A percentile compares a stretch with the other conserved stretches of the same genome.
Conservation (phyloP, 2,797 vertebrate genomes). For the Rhabdophis nuchalis region DNA sequence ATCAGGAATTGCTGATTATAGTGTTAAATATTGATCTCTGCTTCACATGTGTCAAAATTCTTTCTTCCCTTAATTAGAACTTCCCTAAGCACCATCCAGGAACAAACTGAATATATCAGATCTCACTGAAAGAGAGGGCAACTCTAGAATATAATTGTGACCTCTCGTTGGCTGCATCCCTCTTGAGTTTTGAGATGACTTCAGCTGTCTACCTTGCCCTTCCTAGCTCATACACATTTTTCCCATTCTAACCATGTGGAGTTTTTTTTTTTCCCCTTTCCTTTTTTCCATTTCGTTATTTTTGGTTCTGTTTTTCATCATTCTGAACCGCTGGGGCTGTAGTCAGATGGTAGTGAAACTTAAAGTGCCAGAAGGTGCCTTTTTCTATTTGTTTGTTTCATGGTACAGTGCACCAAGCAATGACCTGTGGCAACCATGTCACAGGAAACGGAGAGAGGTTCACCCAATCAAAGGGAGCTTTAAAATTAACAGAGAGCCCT, state of each 20-base stretch:
- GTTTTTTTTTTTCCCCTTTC: slow-evolving; percentile 72
- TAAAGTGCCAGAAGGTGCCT: slow-evolving; percentile 93
- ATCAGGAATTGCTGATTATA: slow-evolving; percentile 96
- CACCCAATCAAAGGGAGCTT: slow-evolving; percentile 91
- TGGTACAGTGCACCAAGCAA: slow-evolving; percentile 90
- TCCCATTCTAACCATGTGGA: slow-evolving; percentile 60
- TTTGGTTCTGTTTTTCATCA: slow-evolving; percentile 78
- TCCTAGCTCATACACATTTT: slow-evolving; percentile 79
- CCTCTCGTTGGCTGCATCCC: slow-evolving; percentile 91
- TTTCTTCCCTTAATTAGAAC: slow-evolving; percentile 98
- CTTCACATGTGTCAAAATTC: slow-evolving; percentile 99
- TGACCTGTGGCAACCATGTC: slow-evolving; percentile 93
- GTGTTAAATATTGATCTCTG: slow-evolving; percentile 99
- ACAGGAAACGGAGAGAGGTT: slow-evolving; percentile 79
- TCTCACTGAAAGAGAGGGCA: slow-evolving; percentile 80
- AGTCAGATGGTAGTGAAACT: slow-evolving; percentile 83
- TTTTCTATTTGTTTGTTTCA: slow-evolving; percentile 99
- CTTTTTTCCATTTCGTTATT: slow-evolving; percentile 66
- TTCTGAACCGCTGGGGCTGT: slow-evolving; percentile 74
- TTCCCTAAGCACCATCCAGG: slow-evolving; percentile 87
- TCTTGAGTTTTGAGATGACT: slow-evolving; percentile 92
- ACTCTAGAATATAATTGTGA: slow-evolving; percentile 90
- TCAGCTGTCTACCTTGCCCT: slow-evolving; percentile 86
- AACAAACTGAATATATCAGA: slow-evolving; percentile 95
- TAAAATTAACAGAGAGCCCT: slow-evolving; percentile 94